Percentiles rank a stretch among this genome's conserved stretches.
Conservation (phyloP, 1,140 invertebrate genomes). For the Penaeus japonicus region DNA sequence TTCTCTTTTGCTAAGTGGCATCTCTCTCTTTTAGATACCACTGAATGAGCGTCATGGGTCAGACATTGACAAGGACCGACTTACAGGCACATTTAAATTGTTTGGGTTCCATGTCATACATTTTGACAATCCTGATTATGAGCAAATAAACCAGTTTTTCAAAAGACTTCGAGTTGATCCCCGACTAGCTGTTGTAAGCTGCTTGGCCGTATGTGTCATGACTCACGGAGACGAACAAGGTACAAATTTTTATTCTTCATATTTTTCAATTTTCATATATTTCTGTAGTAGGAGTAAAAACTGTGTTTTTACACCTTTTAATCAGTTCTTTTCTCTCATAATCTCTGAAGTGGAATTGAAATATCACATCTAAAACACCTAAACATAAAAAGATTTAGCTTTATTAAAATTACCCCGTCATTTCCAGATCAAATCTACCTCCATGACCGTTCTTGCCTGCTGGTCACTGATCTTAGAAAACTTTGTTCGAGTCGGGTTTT, state of each 20-base stretch:
- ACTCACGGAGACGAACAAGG: slow-evolving; percentile 57
- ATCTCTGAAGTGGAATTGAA: too few relatives aligned
- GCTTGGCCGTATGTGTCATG: slow-evolving; percentile 55
- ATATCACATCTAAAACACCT: too few relatives aligned
- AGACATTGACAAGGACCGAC: slow-evolving; percentile 48
- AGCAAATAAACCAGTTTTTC: slow-evolving; percentile 44
- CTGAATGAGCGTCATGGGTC: slow-evolving; percentile 49
- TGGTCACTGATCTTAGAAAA: slow-evolving; percentile 40
- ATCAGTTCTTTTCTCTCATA: not conserved
- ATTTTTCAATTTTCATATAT: not conserved
- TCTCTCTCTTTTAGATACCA: slow-evolving; percentile 2
- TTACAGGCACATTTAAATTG: slow-evolving; percentile 48
- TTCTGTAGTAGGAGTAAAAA: not conserved
- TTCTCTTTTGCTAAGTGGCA: not conserved
- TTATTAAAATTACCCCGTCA: not conserved
- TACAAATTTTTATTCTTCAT: not conserved
- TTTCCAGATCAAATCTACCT: slow-evolving; percentile 53
- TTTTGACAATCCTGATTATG: slow-evolving; percentile 49
- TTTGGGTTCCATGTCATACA: slow-evolving; percentile 55
- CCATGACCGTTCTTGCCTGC: slow-evolving; percentile 47
- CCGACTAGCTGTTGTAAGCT: slow-evolving; percentile 35
- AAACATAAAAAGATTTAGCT: too few relatives aligned
- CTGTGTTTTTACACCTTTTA: not conserved
- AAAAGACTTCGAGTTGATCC: slow-evolving; percentile 31
- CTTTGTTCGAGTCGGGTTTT: slow-evolving; percentile 47